These are phyloP conservation scores for Oncorhynchus mykiss DNA, from an alignment of 2,113 vertebrate genomes.

Conservation along the genomic window DNA sequence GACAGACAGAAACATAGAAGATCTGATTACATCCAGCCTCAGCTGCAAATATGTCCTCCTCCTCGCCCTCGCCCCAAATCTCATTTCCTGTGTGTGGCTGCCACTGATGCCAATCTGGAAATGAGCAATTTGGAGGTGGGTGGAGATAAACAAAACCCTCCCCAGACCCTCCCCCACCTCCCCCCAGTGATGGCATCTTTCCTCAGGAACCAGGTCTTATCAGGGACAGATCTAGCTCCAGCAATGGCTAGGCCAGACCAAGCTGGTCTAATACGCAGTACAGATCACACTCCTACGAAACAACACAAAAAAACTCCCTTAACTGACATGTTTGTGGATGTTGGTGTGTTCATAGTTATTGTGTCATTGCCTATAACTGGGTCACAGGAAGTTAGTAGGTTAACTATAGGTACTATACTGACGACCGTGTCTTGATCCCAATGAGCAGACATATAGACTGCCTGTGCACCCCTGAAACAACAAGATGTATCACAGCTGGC, in stretches of 20 bases:
- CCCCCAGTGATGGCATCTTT: too few species aligned
- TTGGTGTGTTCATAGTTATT: slow-evolving; percentile 2
- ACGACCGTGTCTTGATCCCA: background rate
- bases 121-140: background rate
- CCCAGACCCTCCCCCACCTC: too few species aligned
- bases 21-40: slow-evolving; percentile 5
- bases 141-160: too few species aligned
- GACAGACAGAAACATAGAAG: background rate
- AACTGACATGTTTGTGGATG: background rate
- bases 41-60: background rate
- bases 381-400: background rate
- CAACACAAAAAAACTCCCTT: background rate
- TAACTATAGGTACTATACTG: background rate
- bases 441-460: background rate
- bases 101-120: slow-evolving; percentile 26
- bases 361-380: too few species aligned
- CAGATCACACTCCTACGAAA: background rate
- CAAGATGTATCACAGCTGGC: background rate
- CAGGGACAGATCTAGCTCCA: too few species aligned
- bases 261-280: background rate
- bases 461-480: background rate
- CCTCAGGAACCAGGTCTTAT: too few species aligned
- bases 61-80: background rate
- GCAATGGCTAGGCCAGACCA: background rate
- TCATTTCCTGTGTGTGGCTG: slow-evolving; percentile 25